Base-by-base conservation (phyloP, 2,888 invertebrate genomes). In the Nematopogon swammerdamellus region DNA sequence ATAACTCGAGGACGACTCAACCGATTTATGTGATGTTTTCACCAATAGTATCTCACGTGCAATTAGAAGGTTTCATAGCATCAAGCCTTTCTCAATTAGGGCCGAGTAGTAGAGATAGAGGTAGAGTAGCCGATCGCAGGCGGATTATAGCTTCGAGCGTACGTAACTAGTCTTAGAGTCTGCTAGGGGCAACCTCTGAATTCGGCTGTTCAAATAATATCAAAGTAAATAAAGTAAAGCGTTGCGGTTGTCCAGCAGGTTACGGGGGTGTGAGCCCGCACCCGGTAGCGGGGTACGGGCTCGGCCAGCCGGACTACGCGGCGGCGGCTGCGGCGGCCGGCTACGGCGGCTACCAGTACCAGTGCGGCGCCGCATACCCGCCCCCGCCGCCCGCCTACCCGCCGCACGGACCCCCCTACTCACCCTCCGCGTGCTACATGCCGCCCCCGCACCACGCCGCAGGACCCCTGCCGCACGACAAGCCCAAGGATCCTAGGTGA, bases 191-290 rank as follows among this genome's bases (percentile, higher is more conserved):
- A n/a, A n/a, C n/a, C n/a, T n/a, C n/a, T n/a, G n/a, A n/a, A n/a
- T n/a, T n/a, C n/a, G n/a, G n/a, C n/a, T n/a, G n/a, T n/a, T n/a
- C n/a, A n/a, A n/a, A n/a, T n/a, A n/a, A n/a, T n/a, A n/a, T n/a
- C n/a, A n/a, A n/a, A n/a, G n/a, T n/a, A n/a, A n/a, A n/a, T n/a
- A n/a, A n/a, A n/a, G n/a, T n/a, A n/a, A n/a, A n/a, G n/a, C n/a
- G n/a, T n/a, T n/a, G n/a, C n/a, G n/a, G 19, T 20, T 51, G 44
- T 53, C 49, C 52, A 52, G 1, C 66, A 91, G 92, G 91, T 54
- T 92, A 93, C 67, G 88, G 88, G 29, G 87, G 88, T 20, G 88
- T 89, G 68, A 92, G 92, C 68, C 92, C 92, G 11, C 92, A 92
- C 70, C 91, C 90, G 3, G 77, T 79, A 1, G 77, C 77, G 0